A percentile compares a stretch with the other conserved stretches of the same genome.
Evolutionary conservation across 2,888 invertebrate species (phyloP).

Genomic region (Mystacides longicornis): DNA sequence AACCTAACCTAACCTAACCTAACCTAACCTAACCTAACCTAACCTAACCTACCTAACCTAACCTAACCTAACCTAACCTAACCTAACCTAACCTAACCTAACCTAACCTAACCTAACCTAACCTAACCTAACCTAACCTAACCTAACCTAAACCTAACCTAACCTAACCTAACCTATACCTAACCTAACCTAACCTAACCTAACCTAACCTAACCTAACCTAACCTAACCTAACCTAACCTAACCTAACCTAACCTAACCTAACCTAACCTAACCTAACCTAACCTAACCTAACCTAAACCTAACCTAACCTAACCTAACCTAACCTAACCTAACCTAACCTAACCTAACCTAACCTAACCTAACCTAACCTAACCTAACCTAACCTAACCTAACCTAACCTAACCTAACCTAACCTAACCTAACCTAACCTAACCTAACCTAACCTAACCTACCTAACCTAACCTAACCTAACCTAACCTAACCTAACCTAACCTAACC

Average conservation of each 20-base stretch:
- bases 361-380: constrained; percentile 23
- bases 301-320: constrained; percentile 22
- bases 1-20: constrained; percentile 1
- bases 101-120: constrained; percentile 3
- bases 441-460: too few relatives aligned
- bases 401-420: constrained; percentile 23
- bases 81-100: neutral
- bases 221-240: constrained; percentile 23
- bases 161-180: too few relatives aligned
- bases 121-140: too few relatives aligned
- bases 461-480: constrained; percentile 23
- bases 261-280: constrained; percentile 25
- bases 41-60: too few relatives aligned
- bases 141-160: too few relatives aligned
- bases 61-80: constrained; percentile 5
- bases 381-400: constrained; percentile 25
- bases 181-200: constrained; percentile 20
- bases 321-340: constrained; percentile 24
- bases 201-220: constrained; percentile 17
- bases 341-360: constrained; percentile 24
- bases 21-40: constrained; percentile 10
- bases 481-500: constrained; percentile 25
- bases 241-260: constrained; percentile 25
- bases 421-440: constrained; percentile 20
- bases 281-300: too few relatives aligned